Percentiles rank a stretch among this genome's conserved stretches.
These are phyloP conservation scores for Smutsia temminckii DNA, from an alignment of 2,797 vertebrate species.

Conservation along the genomic window DNA sequence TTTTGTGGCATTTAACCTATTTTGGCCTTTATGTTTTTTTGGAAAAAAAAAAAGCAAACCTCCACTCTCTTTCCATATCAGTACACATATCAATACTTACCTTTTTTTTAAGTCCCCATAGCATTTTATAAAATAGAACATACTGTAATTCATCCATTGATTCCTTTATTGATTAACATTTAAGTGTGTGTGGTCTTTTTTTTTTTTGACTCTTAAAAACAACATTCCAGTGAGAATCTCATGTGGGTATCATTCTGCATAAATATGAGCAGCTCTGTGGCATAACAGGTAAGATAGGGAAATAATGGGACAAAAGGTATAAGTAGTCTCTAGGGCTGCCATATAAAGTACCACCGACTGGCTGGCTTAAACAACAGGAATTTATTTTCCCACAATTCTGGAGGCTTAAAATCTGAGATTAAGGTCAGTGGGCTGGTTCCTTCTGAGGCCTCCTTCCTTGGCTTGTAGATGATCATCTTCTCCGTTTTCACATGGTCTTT, in stretches of 20 bases:
- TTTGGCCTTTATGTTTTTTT: neutral
- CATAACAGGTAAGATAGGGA: neutral
- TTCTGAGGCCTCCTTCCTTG: neutral
- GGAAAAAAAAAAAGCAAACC: neutral
- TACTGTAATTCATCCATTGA: neutral
- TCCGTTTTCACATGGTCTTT: neutral
- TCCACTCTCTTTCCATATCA: neutral
- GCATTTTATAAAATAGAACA: neutral
- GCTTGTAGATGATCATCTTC: neutral
- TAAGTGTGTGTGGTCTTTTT: neutral
- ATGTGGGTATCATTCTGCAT: neutral
- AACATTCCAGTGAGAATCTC: neutral
- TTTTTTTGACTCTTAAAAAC: neutral
- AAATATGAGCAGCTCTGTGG: neutral
- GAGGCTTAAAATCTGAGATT: neutral
- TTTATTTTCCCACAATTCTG: neutral
- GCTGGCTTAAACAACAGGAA: neutral
- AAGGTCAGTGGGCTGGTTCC: neutral
- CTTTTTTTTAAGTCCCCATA: neutral
- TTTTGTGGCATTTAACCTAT: neutral
- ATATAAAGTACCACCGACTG: neutral
- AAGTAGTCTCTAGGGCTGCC: neutral
- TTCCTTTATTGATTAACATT: slow-evolving; percentile 24
- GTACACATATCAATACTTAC: neutral
- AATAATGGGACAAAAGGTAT: neutral